Evolutionary conservation across 2,113 vertebrate genomes (phyloP).

Genomic region (Corydoras sp.): DNA sequence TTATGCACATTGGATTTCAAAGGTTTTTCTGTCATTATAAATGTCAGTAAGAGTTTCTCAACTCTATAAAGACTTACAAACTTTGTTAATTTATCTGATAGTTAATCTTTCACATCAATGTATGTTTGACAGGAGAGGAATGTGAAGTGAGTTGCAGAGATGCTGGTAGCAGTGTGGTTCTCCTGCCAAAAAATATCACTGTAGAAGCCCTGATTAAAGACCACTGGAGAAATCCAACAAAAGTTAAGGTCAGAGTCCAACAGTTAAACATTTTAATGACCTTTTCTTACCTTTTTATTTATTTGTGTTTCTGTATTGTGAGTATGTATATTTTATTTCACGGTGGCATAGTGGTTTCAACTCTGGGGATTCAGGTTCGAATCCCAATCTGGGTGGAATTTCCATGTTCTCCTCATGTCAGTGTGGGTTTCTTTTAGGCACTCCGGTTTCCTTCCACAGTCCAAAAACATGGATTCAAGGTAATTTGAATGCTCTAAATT

Average conservation of each 20-base stretch:
- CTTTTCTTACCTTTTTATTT: background rate
- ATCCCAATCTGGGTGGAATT: too few relatives aligned
- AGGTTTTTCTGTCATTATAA: background rate
- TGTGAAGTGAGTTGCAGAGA: constrained; percentile 83
- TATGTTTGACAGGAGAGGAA: constrained; percentile 71
- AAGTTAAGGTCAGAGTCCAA: constrained; percentile 70
- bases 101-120: background rate
- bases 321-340: background rate
- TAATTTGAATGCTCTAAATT: too few relatives aligned
- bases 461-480: too few relatives aligned
- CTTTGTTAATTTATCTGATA: too few relatives aligned
- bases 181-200: constrained; percentile 80
- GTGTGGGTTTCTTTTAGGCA: too few relatives aligned
- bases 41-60: background rate
- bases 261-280: constrained; percentile 10
- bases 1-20: background rate
- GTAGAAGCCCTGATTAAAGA: constrained; percentile 68
- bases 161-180: constrained; percentile 81
- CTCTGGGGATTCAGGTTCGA: too few relatives aligned
- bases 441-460: too few relatives aligned
- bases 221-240: constrained; percentile 88
- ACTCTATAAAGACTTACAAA: too few relatives aligned
- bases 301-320: too few relatives aligned
- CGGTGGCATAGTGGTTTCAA: too few relatives aligned
- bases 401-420: too few relatives aligned